Base-by-base conservation (phyloP, 2,888 invertebrate genomes). In the Napeogenes sylphis region DNA sequence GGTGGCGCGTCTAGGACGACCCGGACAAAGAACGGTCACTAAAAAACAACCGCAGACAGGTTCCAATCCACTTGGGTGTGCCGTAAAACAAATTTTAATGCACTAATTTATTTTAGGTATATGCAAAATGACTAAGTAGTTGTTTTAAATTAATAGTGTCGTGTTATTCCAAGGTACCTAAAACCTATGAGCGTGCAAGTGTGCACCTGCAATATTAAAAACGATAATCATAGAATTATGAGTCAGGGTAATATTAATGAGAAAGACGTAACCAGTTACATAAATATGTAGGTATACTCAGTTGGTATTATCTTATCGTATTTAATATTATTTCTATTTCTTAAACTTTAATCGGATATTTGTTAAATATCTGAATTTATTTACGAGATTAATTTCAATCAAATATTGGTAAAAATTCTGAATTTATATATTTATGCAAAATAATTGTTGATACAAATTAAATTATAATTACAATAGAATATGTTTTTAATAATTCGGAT, bases 11-110 rank as follows among this genome's bases (percentile, higher is more conserved):
- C 87, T 87, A 85, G 84, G 87, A 85, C 85, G 84, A 81, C 78
- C 76, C 78, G 87, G 88, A 89, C 89, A 89, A 89, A 89, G 88
- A 84, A 84, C 84, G 86, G 83, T 82, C 85, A 78, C 80, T 83
- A 81, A 83, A 80, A 76, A 75, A 79, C 74, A 73, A 69, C 72
- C 70, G 70, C 71, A 76, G 83, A 87, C 89, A 80, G 88, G 87
- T 87, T 86, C 81, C 78, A 77, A 77, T 79, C 85, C 59, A 82
- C 85, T 80, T 84, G 84, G 84, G 81, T 81, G 86, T 80, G 87
- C 85, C 82, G 80, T 79, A 77, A 77, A 79, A 75, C 79, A 77
- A 83, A 82, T 83, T 84, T 81, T 81, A 83, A 82, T 77, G 75
- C 72, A 73, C 80, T 83, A 80, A 83, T 87, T 86, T 84, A 30